These are phyloP conservation scores for Proteles cristata DNA, from an alignment of 2,113 vertebrate genomes.

Conservation along the genomic window DNA sequence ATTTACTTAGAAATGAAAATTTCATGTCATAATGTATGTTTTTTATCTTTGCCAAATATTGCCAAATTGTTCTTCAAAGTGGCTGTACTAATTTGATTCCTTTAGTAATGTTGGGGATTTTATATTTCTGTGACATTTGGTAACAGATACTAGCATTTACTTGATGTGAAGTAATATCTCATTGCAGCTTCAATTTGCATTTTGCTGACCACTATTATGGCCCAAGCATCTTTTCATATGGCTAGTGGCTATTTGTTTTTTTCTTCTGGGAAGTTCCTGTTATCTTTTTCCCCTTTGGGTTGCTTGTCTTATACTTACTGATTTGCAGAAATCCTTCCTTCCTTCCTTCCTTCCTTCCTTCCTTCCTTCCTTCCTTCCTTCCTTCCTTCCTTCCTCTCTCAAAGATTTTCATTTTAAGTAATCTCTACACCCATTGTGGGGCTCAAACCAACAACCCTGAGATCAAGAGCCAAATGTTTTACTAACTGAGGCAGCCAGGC, in stretches of 20 bases:
- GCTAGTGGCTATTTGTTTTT: background rate
- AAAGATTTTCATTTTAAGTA: background rate
- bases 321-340: background rate
- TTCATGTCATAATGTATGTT: background rate
- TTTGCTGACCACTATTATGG: background rate
- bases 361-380: background rate
- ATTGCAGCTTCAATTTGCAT: conserved; percentile 15
- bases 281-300: background rate
- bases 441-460: background rate
- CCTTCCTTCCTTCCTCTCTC: background rate
- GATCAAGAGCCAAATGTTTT: background rate
- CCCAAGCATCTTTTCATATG: background rate
- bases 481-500: background rate
- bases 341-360: background rate
- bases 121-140: background rate
- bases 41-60: background rate
- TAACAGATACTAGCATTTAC: background rate
- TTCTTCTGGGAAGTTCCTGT: background rate
- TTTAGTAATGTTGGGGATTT: background rate
- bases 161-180: background rate
- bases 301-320: background rate
- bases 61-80: background rate
- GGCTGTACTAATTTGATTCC: background rate
- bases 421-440: background rate
- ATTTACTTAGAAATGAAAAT: background rate